Evolutionary conservation across 1,140 invertebrate species (phyloP), one percentile per base, ranked within the genome.

Genomic region (Kradibia gibbosae): DNA sequence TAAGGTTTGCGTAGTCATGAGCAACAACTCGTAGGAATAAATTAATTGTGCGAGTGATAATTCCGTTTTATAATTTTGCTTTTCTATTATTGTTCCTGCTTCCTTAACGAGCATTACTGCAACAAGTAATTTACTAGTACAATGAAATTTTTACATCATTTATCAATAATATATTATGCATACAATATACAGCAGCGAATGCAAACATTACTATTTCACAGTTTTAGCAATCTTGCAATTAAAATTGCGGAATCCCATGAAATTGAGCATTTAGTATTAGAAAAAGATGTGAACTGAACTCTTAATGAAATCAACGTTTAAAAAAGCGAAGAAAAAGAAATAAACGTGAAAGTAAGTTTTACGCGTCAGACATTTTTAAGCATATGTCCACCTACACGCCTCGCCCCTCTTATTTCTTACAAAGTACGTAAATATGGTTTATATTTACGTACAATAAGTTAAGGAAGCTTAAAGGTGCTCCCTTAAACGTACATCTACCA

Each of bases 361-460:
- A 10, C 72, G 22, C 34, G 55, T 45, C 55, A 55, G 36, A 36
- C 55, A 25, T 42, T 60, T 60, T 60, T 60, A 60, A 60, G 36
- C 36, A 28, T 34, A 57, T 60, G n/a, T 34, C 42, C 22, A 42
- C 25, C 25, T 36, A 1, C 20, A 39, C 48, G 45, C 7, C 31
- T 42, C 48, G 31, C n/a, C 0, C 13, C 70, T 55, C 50, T 36
- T 60, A 60, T 76, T 76, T 45, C 42, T 76, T 55, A 55, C 74
- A 0, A 36, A 20, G 73, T 45, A 57, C 73, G 53, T 60, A 75
- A n/a, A 57, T 55, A 57, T 53, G 20, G 28, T 60, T 13, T 31
- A 60, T 34, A 28, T n/a, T 60, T 60, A 62, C 31, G 13, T 1
- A 15, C 1, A 34, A 36, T n/a, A 28, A 28, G n/a, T 11, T 60